Evolutionary conservation across 2,888 invertebrate species (phyloP), one percentile per base, ranked within the genome.

Genomic region (Conistra vaccinii): DNA sequence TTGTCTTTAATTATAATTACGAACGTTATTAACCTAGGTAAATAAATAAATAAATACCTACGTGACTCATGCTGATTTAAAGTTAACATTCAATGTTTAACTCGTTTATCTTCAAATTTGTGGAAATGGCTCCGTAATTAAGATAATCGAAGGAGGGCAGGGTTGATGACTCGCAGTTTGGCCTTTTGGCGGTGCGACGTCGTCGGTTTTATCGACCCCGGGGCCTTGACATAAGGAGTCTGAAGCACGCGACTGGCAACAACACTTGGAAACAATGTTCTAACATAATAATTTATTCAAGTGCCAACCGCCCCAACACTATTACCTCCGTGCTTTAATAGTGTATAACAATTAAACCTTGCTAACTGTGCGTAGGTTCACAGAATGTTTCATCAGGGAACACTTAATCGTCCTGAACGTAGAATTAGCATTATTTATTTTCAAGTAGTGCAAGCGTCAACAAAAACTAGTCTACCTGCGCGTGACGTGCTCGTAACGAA

Each of bases 391-490:
- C 70, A 42, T 73, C 65, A 35, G 69, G 63, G 69, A 78, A 67
- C 73, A 69, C 35, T 70, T 45, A 35, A 63, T 60, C 42, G 62
- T 67, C 68, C 7, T 69, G 35, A 69, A 61, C 35, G 42, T 69
- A 51, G 53, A 70, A 42, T 73, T 73, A 45, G 61, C 79, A 79
- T 90, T 88, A 67, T 73, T 78, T 66, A 57, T 72, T 73, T 76
- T 77, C 35, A 83, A 79, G 51, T 75, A 62, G 58, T 85, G 53
- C 65, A 75, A 65, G 78, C 61, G 84, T 85, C 80, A 87, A 89
- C 85, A 90, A 89, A 93, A 92, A 89, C 89, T 90, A 89, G 88
- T 87, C 79, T 95, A 95, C 95, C 95, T 95, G 95, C 88, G 79
- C 86, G 89, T 90, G 88, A 73, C 66, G 88, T 85, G 89, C 87